A percentile compares a stretch with the other conserved stretches of the same genome.
phyloP scores from a whole-genome alignment of 2,888 invertebrate species.

The Encarsia formosa region DNA sequence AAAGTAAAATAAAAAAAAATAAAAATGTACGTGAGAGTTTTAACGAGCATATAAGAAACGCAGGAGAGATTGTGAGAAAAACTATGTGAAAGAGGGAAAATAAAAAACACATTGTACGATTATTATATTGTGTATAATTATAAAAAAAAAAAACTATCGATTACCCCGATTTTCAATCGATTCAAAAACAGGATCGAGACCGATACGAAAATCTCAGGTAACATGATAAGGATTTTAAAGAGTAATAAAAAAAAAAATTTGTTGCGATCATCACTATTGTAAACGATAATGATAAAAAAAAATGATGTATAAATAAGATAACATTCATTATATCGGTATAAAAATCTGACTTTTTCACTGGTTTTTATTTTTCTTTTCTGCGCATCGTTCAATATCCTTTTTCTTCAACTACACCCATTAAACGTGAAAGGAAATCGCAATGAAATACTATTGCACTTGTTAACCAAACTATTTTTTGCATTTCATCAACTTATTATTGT shows the following conservation, averaged over 20 bases:
- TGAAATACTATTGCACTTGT: no score
- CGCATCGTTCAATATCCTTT: slow-evolving; percentile 35
- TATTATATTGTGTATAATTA: slow-evolving; percentile 41
- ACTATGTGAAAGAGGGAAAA: slow-evolving; percentile 26
- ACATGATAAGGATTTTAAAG: slow-evolving; percentile 36
- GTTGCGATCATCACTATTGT: slow-evolving; percentile 39
- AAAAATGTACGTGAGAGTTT: slow-evolving; percentile 21
- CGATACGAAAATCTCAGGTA: slow-evolving; percentile 31
- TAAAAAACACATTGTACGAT: slow-evolving; percentile 42
- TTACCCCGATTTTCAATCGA: slow-evolving; percentile 21
- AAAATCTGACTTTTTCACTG: slow-evolving; percentile 46
- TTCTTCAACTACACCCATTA: slow-evolving; percentile 12
- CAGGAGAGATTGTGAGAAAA: slow-evolving; percentile 29
- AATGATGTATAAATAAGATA: slow-evolving; percentile 49
- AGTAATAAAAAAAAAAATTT: slow-evolving; percentile 33
- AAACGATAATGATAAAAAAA: slow-evolving; percentile 38
- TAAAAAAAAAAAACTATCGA: slow-evolving; percentile 29
- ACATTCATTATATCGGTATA: slow-evolving; percentile 50
- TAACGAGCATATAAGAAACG: slow-evolving; percentile 28
- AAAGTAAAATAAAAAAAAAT: slow-evolving; percentile 5
- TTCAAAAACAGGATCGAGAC: slow-evolving; percentile 26
- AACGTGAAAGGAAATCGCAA: slow-evolving; percentile 13
- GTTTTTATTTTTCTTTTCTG: slow-evolving; percentile 43
- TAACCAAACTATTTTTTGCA: no score
- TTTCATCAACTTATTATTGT: no score